Base-by-base conservation (phyloP, 2,113 vertebrate species). In the Cebidichthys violaceus region DNA sequence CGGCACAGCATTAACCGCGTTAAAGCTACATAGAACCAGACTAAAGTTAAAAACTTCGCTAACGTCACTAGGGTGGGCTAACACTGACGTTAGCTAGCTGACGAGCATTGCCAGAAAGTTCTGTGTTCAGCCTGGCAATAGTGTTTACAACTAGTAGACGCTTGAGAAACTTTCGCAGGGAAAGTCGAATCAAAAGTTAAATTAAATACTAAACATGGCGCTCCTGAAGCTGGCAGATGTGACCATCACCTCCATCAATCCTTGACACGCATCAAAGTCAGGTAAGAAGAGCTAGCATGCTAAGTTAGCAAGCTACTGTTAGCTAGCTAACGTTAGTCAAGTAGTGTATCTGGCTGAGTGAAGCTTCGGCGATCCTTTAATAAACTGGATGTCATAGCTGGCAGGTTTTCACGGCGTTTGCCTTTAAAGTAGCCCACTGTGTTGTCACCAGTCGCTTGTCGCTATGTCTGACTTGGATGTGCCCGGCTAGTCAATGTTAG, bases 231-330 rank as follows among this genome's bases (percentile, higher is more conserved):
- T 60, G 33, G 5, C 55, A 18, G 41, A 17, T 20, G 15, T 39
- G 79, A 27, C 20, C 35, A 18, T 74, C 55, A 33, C 37, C 43
- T 84, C 15, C 39, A 64, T 54, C 17, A 8, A 22, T 9, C 69
- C 81, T 35, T 82, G n/a, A 88, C 70, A 39, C 22, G 62, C 55
- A 22, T 11, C 43, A 47, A 10, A 59, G 59, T 43, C 72, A 59
- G 88, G 91, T 89, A 81, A 88, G 82, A 35, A 4, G 24, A 71
- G 47, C 35, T 66, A 29, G 9, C 66, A 52, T 62, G 75, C 59
- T 80, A 77, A n/a, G 45, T 33, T 81, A 81, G 76, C 62, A 18
- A 66, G 69, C 45, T 35, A 62, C n/a, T 7, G 22, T 52, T 1
- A 31, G 45, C 29, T 35, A 31, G 65, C 15, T 35, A 61, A 6